These are phyloP conservation scores for Motacilla alba DNA, from an alignment of 2,113 vertebrate genomes.

Conservation along the genomic window DNA sequence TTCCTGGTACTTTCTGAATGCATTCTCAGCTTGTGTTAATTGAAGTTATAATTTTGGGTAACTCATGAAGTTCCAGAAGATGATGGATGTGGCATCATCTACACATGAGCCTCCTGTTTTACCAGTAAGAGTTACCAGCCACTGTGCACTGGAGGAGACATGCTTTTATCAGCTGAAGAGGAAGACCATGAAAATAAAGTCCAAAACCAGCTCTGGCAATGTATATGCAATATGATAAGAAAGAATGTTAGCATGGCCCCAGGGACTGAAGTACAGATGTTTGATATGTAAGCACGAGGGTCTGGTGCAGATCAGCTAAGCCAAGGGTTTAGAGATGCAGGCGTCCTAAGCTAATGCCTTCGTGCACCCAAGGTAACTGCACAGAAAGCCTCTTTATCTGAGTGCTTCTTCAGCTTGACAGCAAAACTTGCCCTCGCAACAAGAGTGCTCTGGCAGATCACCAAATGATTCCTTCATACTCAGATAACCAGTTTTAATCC, in stretches of 20 bases:
- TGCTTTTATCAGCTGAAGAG: neutral
- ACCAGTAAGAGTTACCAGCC: neutral
- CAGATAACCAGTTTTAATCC: slow-evolving; percentile 60
- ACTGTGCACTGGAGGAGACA: neutral
- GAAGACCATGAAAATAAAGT: slow-evolving; percentile 14
- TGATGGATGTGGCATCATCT: neutral
- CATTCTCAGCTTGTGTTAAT: neutral
- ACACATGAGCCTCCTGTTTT: neutral
- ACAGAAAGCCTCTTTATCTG: slow-evolving; percentile 1
- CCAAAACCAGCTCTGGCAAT: neutral
- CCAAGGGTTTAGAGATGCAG: neutral
- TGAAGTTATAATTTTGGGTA: neutral
- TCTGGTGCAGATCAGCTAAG: neutral
- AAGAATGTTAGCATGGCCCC: neutral
- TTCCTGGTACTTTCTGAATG: neutral
- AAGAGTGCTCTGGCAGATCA: slow-evolving; percentile 49
- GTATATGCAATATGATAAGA: slow-evolving; percentile 11
- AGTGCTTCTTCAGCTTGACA: slow-evolving; percentile 27
- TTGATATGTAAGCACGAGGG: neutral
- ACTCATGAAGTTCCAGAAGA: neutral
- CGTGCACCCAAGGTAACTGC: neutral
- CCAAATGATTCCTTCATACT: slow-evolving; percentile 49
- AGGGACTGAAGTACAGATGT: neutral
- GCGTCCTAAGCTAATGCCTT: neutral
- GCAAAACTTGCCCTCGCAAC: slow-evolving; percentile 36